Conservation (phyloP, 2,888 invertebrate genomes). For the Pantelozetes paolii region DNA sequence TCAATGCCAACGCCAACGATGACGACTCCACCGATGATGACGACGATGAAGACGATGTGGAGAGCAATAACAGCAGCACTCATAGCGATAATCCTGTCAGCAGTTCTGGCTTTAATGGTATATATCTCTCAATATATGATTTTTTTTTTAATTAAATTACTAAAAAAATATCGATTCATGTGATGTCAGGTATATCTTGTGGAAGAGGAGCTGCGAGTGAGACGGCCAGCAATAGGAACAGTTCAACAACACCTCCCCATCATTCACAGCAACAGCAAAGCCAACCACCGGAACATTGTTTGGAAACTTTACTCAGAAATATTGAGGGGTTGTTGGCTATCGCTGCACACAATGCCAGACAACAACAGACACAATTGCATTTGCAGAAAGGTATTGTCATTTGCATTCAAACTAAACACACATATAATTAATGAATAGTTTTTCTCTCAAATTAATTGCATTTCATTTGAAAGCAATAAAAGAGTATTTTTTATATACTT, state of each 20-base stretch:
- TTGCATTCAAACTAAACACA: not conserved
- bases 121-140: not conserved
- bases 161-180: not conserved
- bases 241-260: slow-evolving; percentile 37
- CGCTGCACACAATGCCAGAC: slow-evolving; percentile 93
- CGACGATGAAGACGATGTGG: slow-evolving; percentile 47
- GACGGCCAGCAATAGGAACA: slow-evolving; percentile 25
- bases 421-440: slow-evolving; percentile 1
- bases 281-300: slow-evolving; percentile 43
- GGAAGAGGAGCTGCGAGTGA: slow-evolving; percentile 25
- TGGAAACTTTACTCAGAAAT: slow-evolving; percentile 87
- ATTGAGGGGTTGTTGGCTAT: slow-evolving; percentile 93
- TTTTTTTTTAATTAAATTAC: not conserved
- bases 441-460: slow-evolving; percentile 10
- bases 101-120: slow-evolving; percentile 45
- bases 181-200: slow-evolving; percentile 7
- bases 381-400: slow-evolving; percentile 84
- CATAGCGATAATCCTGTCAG: slow-evolving; percentile 42
- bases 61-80: slow-evolving; percentile 42
- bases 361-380: slow-evolving; percentile 91
- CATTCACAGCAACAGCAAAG: slow-evolving; percentile 11
- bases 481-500: not conserved
- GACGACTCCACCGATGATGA: slow-evolving; percentile 47
- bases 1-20: slow-evolving; percentile 41
- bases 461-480: not conserved